Percentiles rank a stretch among this genome's conserved stretches.
These are phyloP conservation scores for Xerus inauris DNA, from an alignment of 2,113 vertebrate species.

Conservation along the genomic window DNA sequence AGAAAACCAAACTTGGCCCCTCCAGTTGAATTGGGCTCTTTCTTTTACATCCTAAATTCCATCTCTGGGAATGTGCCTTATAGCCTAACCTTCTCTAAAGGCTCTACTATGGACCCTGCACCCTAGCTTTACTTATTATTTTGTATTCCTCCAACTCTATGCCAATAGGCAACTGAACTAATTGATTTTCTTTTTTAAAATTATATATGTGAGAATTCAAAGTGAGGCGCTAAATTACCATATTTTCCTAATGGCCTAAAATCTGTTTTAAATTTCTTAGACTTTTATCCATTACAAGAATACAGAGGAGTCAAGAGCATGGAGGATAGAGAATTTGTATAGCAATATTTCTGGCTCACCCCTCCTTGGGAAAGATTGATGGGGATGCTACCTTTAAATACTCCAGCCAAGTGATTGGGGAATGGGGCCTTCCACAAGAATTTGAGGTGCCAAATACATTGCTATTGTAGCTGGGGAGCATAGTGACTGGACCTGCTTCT, in stretches of 20 bases:
- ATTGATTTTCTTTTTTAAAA: not conserved
- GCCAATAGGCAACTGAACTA: not conserved
- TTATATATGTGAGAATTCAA: constrained; percentile 23
- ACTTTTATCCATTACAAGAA: not conserved
- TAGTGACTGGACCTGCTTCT: not conserved
- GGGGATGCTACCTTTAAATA: not conserved
- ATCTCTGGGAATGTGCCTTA: not conserved
- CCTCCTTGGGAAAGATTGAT: not conserved
- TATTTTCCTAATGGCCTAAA: not conserved
- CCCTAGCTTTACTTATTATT: not conserved
- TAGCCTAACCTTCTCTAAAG: not conserved
- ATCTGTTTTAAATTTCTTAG: constrained; percentile 41
- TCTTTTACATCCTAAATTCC: not conserved
- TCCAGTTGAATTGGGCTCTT: not conserved
- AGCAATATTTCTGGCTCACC: not conserved
- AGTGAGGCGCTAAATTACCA: not conserved
- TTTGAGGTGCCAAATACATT: not conserved
- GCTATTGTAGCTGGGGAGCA: not conserved
- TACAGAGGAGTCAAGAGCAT: not conserved
- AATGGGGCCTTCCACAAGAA: not conserved
- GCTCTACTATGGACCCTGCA: not conserved
- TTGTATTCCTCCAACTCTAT: not conserved
- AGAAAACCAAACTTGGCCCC: not conserved
- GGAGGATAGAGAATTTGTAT: not conserved
- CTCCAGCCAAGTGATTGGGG: not conserved